phyloP scores from a whole-genome alignment of 2,888 invertebrate species.

The Drosophila kanekoi region DNA sequence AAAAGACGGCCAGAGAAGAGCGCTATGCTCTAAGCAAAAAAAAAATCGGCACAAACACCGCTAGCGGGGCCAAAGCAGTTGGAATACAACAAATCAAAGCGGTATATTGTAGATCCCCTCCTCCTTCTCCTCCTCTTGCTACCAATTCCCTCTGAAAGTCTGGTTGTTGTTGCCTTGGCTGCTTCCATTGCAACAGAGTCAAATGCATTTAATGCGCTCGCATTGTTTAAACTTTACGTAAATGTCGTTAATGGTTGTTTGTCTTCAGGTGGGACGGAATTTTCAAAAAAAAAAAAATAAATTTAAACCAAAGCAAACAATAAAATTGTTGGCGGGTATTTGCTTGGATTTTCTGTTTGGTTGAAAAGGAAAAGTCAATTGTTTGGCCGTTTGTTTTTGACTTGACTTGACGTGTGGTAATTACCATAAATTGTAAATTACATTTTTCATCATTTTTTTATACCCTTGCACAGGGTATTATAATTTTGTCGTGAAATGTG shows the following conservation, averaged over 20 bases:
- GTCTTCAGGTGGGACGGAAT: slow-evolving; percentile 38
- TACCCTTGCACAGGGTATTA: too few species aligned
- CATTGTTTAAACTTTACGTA: slow-evolving; percentile 73
- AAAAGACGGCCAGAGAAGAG: slow-evolving; percentile 47
- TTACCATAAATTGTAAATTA: slow-evolving; percentile 76
- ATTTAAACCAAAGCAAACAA: slow-evolving; percentile 57
- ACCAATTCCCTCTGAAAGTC: not conserved
- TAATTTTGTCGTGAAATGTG: too few species aligned
- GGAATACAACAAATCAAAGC: slow-evolving; percentile 63
- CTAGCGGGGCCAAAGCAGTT: slow-evolving; percentile 51
- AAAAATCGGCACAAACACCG: slow-evolving; percentile 61
- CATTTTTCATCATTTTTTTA: slow-evolving; percentile 64
- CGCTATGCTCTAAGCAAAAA: slow-evolving; percentile 15
- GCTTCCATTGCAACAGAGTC: slow-evolving; percentile 38
- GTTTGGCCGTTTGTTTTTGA: slow-evolving; percentile 49
- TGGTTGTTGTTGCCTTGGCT: slow-evolving; percentile 12
- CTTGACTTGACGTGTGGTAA: slow-evolving; percentile 65
- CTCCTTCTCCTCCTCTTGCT: not conserved
- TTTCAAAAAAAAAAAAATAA: slow-evolving; percentile 9
- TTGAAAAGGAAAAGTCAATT: slow-evolving; percentile 77
- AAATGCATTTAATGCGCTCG: slow-evolving; percentile 55
- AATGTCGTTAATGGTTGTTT: slow-evolving; percentile 69
- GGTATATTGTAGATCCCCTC: slow-evolving; percentile 56
- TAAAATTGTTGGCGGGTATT: slow-evolving; percentile 50
- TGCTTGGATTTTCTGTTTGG: slow-evolving; percentile 7